phyloP scores from a whole-genome alignment of 2,797 vertebrate species.

The Pogoniulus pusillus region DNA sequence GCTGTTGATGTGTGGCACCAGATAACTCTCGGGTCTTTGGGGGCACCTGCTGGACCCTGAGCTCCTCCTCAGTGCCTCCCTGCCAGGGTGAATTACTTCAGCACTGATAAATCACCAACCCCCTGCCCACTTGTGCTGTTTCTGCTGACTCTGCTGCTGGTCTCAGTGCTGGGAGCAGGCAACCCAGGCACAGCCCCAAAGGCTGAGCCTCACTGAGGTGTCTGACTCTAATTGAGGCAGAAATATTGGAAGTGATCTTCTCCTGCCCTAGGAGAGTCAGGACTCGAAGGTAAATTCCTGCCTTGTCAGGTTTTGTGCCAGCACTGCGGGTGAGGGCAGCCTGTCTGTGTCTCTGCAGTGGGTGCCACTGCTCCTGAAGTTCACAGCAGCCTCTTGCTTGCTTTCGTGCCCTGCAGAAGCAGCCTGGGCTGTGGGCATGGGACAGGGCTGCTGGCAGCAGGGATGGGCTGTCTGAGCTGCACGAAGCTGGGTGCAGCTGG shows the following conservation, averaged over 20 bases:
- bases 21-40: constrained; percentile 20
- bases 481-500: neutral
- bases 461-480: neutral
- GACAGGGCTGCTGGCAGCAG: neutral
- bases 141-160: constrained; percentile 49
- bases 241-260: constrained; percentile 41
- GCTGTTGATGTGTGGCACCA: neutral
- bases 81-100: constrained; percentile 55
- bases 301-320: constrained; percentile 12
- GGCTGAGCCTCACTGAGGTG: constrained; percentile 14
- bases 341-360: neutral
- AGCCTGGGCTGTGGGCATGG: neutral
- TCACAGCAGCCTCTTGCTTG: neutral
- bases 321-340: neutral
- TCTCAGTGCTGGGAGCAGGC: neutral
- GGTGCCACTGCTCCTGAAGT: constrained; percentile 17
- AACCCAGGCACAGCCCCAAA: constrained; percentile 39
- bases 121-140: constrained; percentile 41
- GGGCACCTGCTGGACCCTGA: constrained; percentile 37
- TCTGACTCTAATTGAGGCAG: constrained; percentile 59
- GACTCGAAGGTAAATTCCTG: constrained; percentile 28
- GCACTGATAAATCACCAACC: constrained; percentile 42
- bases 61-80: neutral
- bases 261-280: constrained; percentile 31
- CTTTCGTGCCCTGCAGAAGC: neutral